Evolutionary conservation across 2,888 invertebrate species (phyloP), one percentile per base, ranked within the genome.

Genomic region (Ormyrus nitidulus): DNA sequence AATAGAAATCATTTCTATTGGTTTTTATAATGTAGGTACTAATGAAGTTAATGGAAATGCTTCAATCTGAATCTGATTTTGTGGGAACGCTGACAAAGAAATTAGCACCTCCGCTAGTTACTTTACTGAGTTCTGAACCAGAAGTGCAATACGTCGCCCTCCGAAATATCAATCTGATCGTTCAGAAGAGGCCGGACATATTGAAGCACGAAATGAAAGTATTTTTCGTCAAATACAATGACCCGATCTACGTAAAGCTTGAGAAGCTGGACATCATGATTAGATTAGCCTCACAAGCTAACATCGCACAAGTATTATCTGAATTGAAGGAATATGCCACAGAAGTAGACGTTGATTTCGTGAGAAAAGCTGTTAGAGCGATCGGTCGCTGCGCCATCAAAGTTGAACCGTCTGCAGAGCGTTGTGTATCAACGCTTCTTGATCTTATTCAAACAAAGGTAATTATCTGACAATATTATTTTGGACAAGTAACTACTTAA

Each of bases 231-330:
- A 99, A 99, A 89, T 99, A 99, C 92, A 99, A 99, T 91, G 99
- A 99, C 92, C 99, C 99, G 0, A 99, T 99, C 90, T 99, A 99
- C 91, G 99, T 99, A 62, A 99, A 99, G 90, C 93, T 99, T 82
- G 99, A 99, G 91, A 99, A 99, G 90, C 89, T 99, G 86, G 99
- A 99, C 90, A 99, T 99, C 79, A 99, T 99, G 99, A 99, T 99
- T 87, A 95, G 99, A 13, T 92, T 99, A 84, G 99, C 99, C 13
- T 98, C 98, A 64, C 98, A 99, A 91, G 95, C 97, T 13, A 99
- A 99, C 91, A 99, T 99, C 86, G 97, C 98, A 1, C 99, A 99
- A 91, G 99, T 99, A 73, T 92, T 99, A 49, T 98, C 99, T 59
- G 99, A 99, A 90, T 92, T 99, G 61, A 99, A 99, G 91, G 99